phyloP scores from a whole-genome alignment of 2,797 vertebrate species.

The Numenius phaeopus region DNA sequence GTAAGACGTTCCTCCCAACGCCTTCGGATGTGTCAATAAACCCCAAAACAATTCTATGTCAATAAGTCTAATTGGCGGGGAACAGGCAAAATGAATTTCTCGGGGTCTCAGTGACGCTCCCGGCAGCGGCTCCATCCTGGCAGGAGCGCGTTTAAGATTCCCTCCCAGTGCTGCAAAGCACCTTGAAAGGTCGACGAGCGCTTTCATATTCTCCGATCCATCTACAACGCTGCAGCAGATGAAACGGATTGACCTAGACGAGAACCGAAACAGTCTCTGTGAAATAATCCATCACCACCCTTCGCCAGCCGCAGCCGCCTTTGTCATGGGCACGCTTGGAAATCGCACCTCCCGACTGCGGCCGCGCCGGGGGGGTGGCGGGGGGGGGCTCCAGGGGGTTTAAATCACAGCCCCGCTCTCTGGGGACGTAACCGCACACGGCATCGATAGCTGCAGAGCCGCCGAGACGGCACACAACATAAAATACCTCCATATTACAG shows the following conservation, averaged over 20 bases:
- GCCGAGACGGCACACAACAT: background rate
- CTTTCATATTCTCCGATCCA: background rate
- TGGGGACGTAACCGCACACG: background rate
- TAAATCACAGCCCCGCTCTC: slow-evolving; percentile 18
- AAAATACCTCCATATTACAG: background rate
- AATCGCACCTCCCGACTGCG: background rate
- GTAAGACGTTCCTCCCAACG: background rate
- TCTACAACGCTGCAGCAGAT: slow-evolving; percentile 14
- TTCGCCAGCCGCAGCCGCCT: slow-evolving; percentile 22
- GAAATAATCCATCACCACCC: slow-evolving; percentile 55
- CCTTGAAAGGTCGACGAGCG: slow-evolving; percentile 55
- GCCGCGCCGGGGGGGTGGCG: background rate
- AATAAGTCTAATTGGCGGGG: accelerated
- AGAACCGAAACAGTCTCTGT: background rate
- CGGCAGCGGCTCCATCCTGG: slow-evolving; percentile 35
- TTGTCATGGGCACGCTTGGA: background rate
- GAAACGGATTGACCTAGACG: slow-evolving; percentile 30
- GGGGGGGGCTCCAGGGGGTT: background rate
- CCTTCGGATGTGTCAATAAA: background rate
- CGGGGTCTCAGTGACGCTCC: accelerated
- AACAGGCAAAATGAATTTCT: background rate
- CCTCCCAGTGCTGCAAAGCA: slow-evolving; percentile 51
- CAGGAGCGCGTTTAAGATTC: slow-evolving; percentile 51
- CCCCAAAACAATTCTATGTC: background rate
- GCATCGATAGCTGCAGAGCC: background rate